A percentile compares a stretch with the other conserved stretches of the same genome.
Evolutionary conservation across 1,140 invertebrate genomes (phyloP).

Genomic region (Drosophila ananassae): DNA sequence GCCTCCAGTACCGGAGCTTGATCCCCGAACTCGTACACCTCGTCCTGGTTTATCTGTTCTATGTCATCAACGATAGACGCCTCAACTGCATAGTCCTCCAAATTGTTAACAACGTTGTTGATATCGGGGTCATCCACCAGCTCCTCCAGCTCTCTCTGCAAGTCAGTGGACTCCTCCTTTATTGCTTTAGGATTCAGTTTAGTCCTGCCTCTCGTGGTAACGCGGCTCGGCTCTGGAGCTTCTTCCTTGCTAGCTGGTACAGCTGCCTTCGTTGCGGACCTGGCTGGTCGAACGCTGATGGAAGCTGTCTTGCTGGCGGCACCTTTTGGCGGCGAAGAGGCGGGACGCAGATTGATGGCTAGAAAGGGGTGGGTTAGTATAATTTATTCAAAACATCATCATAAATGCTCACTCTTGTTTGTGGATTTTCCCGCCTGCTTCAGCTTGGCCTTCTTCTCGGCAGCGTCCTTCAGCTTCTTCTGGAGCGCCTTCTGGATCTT

Average conservation of each 20-base stretch:
- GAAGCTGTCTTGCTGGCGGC: conserved; percentile 6
- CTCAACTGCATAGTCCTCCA: conserved; percentile 23
- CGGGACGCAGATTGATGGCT: conserved; percentile 64
- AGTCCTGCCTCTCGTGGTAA: conserved; percentile 3
- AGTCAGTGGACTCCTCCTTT: conserved; percentile 5
- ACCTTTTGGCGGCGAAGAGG: conserved; percentile 33
- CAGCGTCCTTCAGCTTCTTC: conserved; percentile 31
- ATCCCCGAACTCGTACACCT: conserved; percentile 78
- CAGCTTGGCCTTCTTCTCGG: conserved; percentile 3
- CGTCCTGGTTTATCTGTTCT: conserved; percentile 15
- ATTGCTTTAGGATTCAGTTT: neutral
- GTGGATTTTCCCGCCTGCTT: conserved; percentile 7
- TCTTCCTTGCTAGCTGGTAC: neutral
- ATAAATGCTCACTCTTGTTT: conserved; percentile 40
- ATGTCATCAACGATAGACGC: conserved; percentile 21
- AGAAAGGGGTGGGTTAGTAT: neutral
- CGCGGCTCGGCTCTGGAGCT: neutral
- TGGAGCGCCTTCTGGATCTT: conserved; percentile 49
- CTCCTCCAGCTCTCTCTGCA: conserved; percentile 39
- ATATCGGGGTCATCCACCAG: conserved; percentile 35
- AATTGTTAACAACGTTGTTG: neutral
- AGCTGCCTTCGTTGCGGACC: conserved; percentile 6
- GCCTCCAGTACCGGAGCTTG: conserved; percentile 81
- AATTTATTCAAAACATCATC: too few species aligned
- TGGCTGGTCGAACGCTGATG: conserved; percentile 49